A percentile compares a stretch with the other conserved stretches of the same genome.
phyloP scores from a whole-genome alignment of 1,140 invertebrate species.

The Mercenaria mercenaria region DNA sequence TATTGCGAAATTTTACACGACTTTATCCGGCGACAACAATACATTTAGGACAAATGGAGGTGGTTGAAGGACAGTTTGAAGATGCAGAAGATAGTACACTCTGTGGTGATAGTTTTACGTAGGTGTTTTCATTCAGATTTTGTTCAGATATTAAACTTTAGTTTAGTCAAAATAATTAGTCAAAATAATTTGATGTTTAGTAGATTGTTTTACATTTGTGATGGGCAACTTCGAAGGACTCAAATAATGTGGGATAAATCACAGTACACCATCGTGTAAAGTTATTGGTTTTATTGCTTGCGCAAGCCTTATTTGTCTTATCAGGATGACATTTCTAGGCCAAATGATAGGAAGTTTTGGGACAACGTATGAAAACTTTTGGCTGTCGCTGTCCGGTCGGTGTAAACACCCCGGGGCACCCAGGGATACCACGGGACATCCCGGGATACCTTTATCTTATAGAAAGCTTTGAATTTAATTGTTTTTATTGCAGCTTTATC shows the following conservation, averaged over 20 bases:
- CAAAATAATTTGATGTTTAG: neutral
- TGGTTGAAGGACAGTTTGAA: slow-evolving; percentile 7
- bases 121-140: neutral
- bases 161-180: neutral
- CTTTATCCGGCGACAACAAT: neutral
- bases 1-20: slow-evolving; percentile 1
- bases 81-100: neutral
- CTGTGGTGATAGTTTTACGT: neutral
- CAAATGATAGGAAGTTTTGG: too few species aligned
- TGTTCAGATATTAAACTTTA: neutral
- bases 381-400: too few species aligned
- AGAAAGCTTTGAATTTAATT: too few species aligned
- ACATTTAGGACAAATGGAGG: neutral
- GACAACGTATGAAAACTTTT: neutral
- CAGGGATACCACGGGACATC: too few species aligned
- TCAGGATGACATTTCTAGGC: neutral
- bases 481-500: too few species aligned
- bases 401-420: too few species aligned
- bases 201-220: neutral
- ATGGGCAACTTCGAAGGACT: too few species aligned
- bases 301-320: neutral
- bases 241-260: too few species aligned
- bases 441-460: too few species aligned
- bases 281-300: too few species aligned
- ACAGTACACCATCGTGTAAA: too few species aligned